These are phyloP conservation scores for Antedon mediterranea DNA, from an alignment of 53 echinoderm and acorn worm species.

Conservation along the genomic window DNA sequence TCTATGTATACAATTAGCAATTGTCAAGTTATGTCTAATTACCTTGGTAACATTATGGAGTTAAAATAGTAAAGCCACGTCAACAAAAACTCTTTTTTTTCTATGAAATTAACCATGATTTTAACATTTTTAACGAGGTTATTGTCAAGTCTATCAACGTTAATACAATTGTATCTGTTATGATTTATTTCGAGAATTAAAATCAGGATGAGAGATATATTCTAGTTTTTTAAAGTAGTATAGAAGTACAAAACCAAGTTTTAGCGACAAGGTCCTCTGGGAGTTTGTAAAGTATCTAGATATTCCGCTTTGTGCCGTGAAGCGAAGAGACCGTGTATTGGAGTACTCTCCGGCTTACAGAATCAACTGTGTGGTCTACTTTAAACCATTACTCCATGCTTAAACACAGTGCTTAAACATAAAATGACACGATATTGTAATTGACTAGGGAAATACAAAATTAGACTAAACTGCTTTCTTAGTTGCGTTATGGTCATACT, in stretches of 20 bases:
- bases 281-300: background rate
- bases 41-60: background rate
- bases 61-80: background rate
- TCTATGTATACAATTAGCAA: too few species aligned
- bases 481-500: background rate
- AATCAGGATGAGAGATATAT: background rate
- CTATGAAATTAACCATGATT: too few species aligned
- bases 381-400: too few species aligned
- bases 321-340: background rate
- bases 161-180: background rate
- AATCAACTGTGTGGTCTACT: background rate
- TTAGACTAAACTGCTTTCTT: background rate
- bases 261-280: background rate
- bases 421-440: background rate
- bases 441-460: background rate
- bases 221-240: background rate
- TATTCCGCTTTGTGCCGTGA: background rate
- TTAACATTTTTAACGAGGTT: too few species aligned
- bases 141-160: background rate
- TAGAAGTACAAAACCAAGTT: background rate
- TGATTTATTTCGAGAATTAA: background rate
- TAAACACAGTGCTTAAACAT: background rate
- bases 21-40: too few species aligned
- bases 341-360: background rate
- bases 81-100: too few species aligned